A percentile compares a stretch with the other conserved stretches of the same genome.
phyloP scores from a whole-genome alignment of 2,888 invertebrate genomes.

The Serripes groenlandicus region DNA sequence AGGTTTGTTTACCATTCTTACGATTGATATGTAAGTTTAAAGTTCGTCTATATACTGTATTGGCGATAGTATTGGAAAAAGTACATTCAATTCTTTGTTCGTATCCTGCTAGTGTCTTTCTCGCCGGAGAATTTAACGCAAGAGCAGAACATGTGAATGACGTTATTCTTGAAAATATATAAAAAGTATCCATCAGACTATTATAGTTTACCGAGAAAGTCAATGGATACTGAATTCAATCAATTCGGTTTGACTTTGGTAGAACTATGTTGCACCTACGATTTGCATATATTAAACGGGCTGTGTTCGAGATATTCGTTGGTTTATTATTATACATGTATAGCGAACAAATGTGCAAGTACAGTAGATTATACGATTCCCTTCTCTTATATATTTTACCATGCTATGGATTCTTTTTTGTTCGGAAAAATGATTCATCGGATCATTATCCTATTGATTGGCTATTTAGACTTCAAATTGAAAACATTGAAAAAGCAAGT shows the following conservation, averaged over 20 bases:
- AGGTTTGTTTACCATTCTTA: too few relatives aligned
- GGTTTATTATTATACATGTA: neutral
- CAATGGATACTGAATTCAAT: neutral
- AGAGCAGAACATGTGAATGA: conserved; percentile 16
- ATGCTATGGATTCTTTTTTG: neutral
- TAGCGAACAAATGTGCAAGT: neutral
- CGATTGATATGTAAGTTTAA: too few relatives aligned
- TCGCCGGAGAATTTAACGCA: conserved; percentile 23
- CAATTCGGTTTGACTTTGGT: neutral
- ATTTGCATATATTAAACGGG: neutral
- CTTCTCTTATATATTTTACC: neutral
- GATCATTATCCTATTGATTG: conserved; percentile 15
- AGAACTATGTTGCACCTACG: neutral
- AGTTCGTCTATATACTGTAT: too few relatives aligned
- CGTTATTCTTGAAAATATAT: conserved; percentile 11
- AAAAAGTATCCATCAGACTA: conserved; percentile 21
- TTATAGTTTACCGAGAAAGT: conserved; percentile 4
- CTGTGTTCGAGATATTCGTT: neutral
- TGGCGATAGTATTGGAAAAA: too few relatives aligned
- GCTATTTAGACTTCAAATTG: too few relatives aligned
- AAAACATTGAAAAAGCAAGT: too few relatives aligned
- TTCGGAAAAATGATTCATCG: neutral
- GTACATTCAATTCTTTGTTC: too few relatives aligned
- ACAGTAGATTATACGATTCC: conserved; percentile 5
- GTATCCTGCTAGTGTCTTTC: too few relatives aligned